These are phyloP conservation scores for Pocillopora verrucosa DNA, from an alignment of 64 coral and sea anemone genomes.

Conservation along the genomic window DNA sequence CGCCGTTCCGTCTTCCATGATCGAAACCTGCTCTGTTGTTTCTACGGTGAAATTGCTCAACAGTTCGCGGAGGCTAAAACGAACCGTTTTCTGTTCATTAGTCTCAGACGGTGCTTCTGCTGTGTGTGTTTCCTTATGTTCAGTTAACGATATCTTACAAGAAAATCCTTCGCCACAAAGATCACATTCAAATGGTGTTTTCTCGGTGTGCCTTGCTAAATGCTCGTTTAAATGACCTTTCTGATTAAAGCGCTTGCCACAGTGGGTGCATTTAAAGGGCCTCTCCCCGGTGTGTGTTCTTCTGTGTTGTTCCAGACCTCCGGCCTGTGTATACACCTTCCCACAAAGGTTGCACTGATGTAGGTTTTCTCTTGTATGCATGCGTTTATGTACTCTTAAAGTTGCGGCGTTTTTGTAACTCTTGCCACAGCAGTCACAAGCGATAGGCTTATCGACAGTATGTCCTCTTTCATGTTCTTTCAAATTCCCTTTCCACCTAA, in stretches of 20 bases:
- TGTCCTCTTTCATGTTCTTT: not conserved
- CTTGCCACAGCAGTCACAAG: not conserved
- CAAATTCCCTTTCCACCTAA: not conserved
- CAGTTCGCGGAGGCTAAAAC: not conserved
- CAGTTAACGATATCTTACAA: too few relatives aligned
- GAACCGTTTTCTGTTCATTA: not conserved
- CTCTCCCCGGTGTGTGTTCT: constrained; percentile 9
- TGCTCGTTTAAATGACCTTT: not conserved
- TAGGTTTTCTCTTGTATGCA: not conserved
- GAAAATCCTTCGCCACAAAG: not conserved
- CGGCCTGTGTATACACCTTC: not conserved
- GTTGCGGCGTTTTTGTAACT: not conserved
- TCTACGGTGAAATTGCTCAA: not conserved
- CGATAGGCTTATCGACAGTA: not conserved
- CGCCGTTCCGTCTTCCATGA: not conserved
- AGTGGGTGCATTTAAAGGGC: not conserved
- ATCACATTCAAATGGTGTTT: not conserved
- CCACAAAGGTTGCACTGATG: not conserved
- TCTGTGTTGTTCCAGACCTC: not conserved
- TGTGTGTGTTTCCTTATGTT: not conserved
- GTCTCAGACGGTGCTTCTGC: not conserved
- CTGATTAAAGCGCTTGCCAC: not conserved
- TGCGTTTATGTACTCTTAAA: not conserved
- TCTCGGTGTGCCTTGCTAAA: not conserved
- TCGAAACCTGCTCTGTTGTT: not conserved